Base-by-base conservation (phyloP, 2,113 vertebrate species). In the Lasiurus cinereus region DNA sequence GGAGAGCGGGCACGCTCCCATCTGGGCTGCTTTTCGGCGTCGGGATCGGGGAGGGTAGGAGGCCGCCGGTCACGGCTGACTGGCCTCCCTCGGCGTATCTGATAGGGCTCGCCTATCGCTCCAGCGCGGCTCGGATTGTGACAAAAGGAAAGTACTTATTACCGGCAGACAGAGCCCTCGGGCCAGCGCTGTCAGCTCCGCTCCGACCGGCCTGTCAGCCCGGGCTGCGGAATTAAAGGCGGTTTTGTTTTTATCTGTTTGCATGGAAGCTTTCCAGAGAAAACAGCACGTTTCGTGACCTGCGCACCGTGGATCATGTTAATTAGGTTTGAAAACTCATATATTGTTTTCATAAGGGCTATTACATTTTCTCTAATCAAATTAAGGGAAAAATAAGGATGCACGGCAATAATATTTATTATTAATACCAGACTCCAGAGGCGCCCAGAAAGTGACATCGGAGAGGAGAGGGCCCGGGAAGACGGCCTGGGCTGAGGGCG, bases 351-450 rank as follows among this genome's bases (percentile, higher is more conserved):
- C 98, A 98, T 99, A 99, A 98, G 98, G 96, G 96, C 98, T 98
- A 99, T 99, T 99, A 98, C 98, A 98, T 98, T 98, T 98, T 98
- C 98, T 95, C 94, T 98, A 98, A 99, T 98, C 98, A 98, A 98
- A 98, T 99, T 98, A 98, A 98, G 97, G 97, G 97, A 97, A 98
- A 98, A 98, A 98, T 98, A 98, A 98, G 98, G 98, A 98, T 98
- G 98, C 97, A 98, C 96, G 98, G 98, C 98, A 98, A 98, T 98
- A 98, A 98, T 98, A 98, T 98, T 99, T 98, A 98, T 98, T 98
- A 99, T 99, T 98, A 99, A 98, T 98, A 97, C 98, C 98, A 99
- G 98, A 98, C 94, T 98, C 89, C 0, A 98, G 98, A 98, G 96
- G 91, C 97, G 98, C 98, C 98, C 97, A 96, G 98, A 88, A 98